Conservation (phyloP, 2,888 invertebrate species). For the Balanococcus diminutus region DNA sequence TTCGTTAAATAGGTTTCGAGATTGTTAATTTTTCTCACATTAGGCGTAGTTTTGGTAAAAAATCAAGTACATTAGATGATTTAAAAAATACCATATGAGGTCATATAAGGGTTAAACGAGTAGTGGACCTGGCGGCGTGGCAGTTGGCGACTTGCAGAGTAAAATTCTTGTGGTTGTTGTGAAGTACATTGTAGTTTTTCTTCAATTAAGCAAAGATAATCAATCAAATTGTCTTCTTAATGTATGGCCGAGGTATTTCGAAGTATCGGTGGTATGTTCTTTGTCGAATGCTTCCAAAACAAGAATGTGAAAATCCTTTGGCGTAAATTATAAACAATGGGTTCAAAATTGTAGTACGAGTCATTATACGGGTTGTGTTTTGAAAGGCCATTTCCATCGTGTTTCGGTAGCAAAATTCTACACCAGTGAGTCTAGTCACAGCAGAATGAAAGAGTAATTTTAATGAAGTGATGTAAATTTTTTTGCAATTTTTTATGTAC, state of each 20-base stretch:
- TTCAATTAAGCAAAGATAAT: slow-evolving; percentile 12
- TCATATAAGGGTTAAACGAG: not conserved
- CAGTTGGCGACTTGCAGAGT: not conserved
- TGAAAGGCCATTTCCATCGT: no score
- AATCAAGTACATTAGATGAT: not conserved
- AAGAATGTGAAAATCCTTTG: not conserved
- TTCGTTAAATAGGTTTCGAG: not conserved
- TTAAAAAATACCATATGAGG: not conserved
- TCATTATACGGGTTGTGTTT: no score
- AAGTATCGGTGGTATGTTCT: not conserved
- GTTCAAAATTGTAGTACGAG: no score
- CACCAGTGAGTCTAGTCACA: no score
- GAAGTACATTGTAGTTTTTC: slow-evolving; percentile 6
- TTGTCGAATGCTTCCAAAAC: not conserved
- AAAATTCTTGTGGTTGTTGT: not conserved
- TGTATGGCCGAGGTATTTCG: not conserved
- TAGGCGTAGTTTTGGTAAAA: not conserved
- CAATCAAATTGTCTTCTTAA: not conserved
- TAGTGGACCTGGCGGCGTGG: not conserved
- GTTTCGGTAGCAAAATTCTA: no score
- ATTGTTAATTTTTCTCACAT: slow-evolving; percentile 17
- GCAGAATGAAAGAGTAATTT: no score
- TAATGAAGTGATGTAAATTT: no score
- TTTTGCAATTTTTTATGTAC: no score
- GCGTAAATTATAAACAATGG: not conserved